phyloP scores from a whole-genome alignment of 2,888 invertebrate genomes.

The Brachylomia viminalis region DNA sequence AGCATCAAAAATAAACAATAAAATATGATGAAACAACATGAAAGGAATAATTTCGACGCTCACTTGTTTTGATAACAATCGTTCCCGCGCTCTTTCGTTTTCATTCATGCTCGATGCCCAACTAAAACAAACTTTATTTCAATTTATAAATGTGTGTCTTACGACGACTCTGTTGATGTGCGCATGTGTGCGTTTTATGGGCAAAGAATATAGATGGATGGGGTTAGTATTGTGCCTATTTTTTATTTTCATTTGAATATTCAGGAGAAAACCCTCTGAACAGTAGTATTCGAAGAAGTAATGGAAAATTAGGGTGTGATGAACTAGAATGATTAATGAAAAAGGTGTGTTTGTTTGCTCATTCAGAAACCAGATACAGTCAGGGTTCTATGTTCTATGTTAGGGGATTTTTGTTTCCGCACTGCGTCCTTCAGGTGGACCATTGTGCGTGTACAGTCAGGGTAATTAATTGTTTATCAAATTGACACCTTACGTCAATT shows the following conservation, averaged over 20 bases:
- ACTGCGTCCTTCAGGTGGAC: too few relatives aligned
- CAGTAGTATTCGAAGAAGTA: background rate
- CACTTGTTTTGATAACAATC: slow-evolving; percentile 84
- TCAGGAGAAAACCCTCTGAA: background rate
- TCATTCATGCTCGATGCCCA: slow-evolving; percentile 89
- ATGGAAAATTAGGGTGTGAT: background rate
- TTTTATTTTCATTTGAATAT: background rate
- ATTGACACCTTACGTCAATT: too few relatives aligned
- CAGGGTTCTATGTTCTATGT: too few relatives aligned
- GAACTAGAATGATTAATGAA: background rate
- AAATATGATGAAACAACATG: slow-evolving; percentile 64
- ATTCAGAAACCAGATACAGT: background rate
- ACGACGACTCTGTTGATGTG: slow-evolving; percentile 72
- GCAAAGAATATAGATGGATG: slow-evolving; percentile 74
- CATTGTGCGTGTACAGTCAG: too few relatives aligned
- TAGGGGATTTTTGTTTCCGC: too few relatives aligned
- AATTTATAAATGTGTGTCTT: slow-evolving; percentile 87
- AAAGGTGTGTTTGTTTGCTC: too few relatives aligned
- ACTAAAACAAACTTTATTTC: slow-evolving; percentile 91
- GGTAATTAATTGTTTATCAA: too few relatives aligned
- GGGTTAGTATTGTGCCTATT: slow-evolving; percentile 48
- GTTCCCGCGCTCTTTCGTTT: slow-evolving; percentile 83
- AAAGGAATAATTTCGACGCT: slow-evolving; percentile 60
- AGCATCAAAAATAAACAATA: slow-evolving; percentile 53
- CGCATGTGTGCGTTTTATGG: slow-evolving; percentile 83